Base-by-base conservation (phyloP, 2,888 invertebrate genomes). In the Ceramica pisi region DNA sequence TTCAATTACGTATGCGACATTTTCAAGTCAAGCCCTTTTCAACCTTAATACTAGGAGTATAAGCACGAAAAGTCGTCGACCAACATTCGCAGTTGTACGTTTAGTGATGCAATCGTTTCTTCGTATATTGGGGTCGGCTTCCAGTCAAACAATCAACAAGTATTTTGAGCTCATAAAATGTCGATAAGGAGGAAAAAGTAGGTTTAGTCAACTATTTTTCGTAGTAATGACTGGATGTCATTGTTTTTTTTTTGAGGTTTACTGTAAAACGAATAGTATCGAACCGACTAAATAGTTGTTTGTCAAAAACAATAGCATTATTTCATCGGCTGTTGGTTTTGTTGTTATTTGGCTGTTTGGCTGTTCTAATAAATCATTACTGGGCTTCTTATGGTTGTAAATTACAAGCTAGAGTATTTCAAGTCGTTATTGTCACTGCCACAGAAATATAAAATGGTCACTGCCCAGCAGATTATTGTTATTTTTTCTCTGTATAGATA, bases 181-280 rank as follows among this genome's bases (percentile, higher is more conserved):
- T n/a, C 12, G 41, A 10, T 62, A 19, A 77, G 21, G 19, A 64
- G 68, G 76, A 75, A 51, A 81, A 77, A 0, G 9, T 6, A 0
- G 4, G 0, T 16, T 26, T n/a, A n/a, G 44, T 50, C 9, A 75
- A 44, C 19, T 26, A 2, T 21, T 57, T 35, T 23, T 59, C n/a
- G 19, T 44, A 19, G 51, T 41, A 55, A 44, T 57, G 2, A 46
- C 16, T 23, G 19, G 12, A 14, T 26, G 23, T 59, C 38, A 6
- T 19, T 14, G 12, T 9, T 41, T 31, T 0, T 10, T 46, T 26
- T 35, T 16, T 16, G 6, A n/a, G 3, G 10, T 21, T 21, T 19
- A 3, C 8, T 23, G 16, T 31, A 23, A n/a, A 12, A 31, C 5
- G 6, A 31, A 31, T 31, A 31, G 31, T 31, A 31, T 6, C 31